These are phyloP conservation scores for Tor tambroides DNA, from an alignment of 2,113 vertebrate species.

Conservation along the genomic window DNA sequence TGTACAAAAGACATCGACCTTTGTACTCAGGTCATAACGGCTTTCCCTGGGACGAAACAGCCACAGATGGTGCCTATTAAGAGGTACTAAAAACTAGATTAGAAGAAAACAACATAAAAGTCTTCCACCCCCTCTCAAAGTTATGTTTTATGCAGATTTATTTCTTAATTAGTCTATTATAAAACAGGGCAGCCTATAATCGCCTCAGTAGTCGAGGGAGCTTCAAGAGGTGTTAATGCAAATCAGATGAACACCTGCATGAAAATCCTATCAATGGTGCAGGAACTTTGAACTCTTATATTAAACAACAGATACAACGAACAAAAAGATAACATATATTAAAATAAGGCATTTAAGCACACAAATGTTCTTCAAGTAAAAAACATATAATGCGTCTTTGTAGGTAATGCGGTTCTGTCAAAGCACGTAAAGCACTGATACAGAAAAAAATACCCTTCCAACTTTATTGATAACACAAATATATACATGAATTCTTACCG, in stretches of 20 bases:
- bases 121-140: neutral
- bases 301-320: neutral
- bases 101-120: conserved; percentile 14
- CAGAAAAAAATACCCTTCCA: neutral
- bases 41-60: neutral
- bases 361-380: neutral
- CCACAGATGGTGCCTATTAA: conserved; percentile 31
- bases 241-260: conserved; percentile 31
- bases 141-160: conserved; percentile 15
- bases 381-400: conserved; percentile 1
- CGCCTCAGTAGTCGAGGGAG: neutral
- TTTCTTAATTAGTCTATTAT: conserved; percentile 17
- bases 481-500: conserved; percentile 30
- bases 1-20: conserved; percentile 16
- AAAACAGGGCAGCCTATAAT: conserved; percentile 5
- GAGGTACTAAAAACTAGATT: conserved; percentile 24
- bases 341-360: neutral
- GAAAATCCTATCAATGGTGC: conserved; percentile 4
- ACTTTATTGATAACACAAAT: conserved; percentile 26
- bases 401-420: conserved; percentile 27
- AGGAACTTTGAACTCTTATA: conserved; percentile 3
- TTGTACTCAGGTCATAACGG: conserved; percentile 1
- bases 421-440: neutral
- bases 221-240: neutral
- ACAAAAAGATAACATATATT: neutral